A percentile compares a stretch with the other conserved stretches of the same genome.
These are phyloP conservation scores for Amphiduros pacificus DNA, from an alignment of 2,888 invertebrate species.

Conservation along the genomic window DNA sequence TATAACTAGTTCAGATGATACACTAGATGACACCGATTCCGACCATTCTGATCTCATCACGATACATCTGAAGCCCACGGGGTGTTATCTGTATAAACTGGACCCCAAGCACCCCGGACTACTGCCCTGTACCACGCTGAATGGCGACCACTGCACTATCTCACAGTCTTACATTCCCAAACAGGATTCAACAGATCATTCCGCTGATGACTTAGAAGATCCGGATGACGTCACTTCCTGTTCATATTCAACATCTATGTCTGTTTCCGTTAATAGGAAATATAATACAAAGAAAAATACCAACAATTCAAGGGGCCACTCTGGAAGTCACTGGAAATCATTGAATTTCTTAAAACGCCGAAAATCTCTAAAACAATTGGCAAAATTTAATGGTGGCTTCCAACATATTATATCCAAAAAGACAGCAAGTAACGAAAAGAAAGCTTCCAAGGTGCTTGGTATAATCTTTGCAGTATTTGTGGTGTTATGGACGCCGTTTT, in stretches of 20 bases:
- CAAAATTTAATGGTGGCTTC: constrained; percentile 3
- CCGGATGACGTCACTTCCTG: background rate
- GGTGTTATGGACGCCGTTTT: constrained; percentile 57
- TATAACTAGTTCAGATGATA: constrained; percentile 6
- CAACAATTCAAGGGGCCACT: no score
- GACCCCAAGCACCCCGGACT: background rate
- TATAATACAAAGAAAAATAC: no score
- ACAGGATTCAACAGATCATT: constrained; percentile 1
- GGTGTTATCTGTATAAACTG: constrained; percentile 19
- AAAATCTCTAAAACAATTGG: background rate
- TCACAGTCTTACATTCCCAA: background rate
- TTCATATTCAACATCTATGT: background rate
- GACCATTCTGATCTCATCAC: constrained; percentile 11
- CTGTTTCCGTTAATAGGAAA: background rate
- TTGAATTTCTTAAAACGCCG: background rate
- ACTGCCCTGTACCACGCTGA: background rate
- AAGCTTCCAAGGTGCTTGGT: constrained; percentile 58
- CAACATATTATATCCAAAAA: constrained; percentile 27
- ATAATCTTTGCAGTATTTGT: constrained; percentile 58
- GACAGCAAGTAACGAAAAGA: constrained; percentile 46
- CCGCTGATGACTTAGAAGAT: constrained; percentile 9
- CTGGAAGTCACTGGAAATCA: no score
- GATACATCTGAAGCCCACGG: constrained; percentile 16
- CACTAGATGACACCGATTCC: constrained; percentile 9
- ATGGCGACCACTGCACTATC: background rate